Evolutionary conservation across 1,140 invertebrate genomes (phyloP).

Genomic region (Drosophila lacertosa): DNA sequence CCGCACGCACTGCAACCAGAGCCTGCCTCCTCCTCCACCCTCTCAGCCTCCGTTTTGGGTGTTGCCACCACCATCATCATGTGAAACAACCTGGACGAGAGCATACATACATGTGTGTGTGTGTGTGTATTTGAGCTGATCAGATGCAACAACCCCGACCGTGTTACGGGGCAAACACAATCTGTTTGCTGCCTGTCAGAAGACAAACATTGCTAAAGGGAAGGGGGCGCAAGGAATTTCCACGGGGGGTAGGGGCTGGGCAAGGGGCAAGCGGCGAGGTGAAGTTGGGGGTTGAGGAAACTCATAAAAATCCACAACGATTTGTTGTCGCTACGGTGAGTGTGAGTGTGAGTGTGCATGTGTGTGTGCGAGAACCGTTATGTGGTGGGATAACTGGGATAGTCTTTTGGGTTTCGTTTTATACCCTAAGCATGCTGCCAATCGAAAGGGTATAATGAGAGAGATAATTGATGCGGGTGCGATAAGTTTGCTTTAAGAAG

Average conservation of each 20-base stretch:
- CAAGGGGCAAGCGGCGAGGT: not conserved
- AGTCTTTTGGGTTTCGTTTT: slow-evolving; percentile 40
- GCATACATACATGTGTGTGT: no score
- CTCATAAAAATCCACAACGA: slow-evolving; percentile 80
- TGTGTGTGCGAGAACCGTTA: slow-evolving; percentile 37
- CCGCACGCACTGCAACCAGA: slow-evolving; percentile 33
- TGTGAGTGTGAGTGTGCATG: slow-evolving; percentile 21
- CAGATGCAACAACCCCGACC: slow-evolving; percentile 50
- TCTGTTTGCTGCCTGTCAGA: slow-evolving; percentile 80
- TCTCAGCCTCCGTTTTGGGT: not conserved
- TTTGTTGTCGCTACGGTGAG: slow-evolving; percentile 63
- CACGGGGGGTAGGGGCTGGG: not conserved
- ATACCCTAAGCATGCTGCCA: slow-evolving; percentile 4
- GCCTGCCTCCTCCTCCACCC: not conserved
- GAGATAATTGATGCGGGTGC: not conserved
- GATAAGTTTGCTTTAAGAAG: not conserved
- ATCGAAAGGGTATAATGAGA: slow-evolving; percentile 1
- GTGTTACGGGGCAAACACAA: slow-evolving; percentile 58
- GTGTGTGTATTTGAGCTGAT: slow-evolving; percentile 21
- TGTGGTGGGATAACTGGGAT: slow-evolving; percentile 56
- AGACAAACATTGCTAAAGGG: slow-evolving; percentile 56
- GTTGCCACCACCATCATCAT: slow-evolving; percentile 6
- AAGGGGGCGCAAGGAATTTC: slow-evolving; percentile 12
- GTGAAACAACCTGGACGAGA: slow-evolving; percentile 23
- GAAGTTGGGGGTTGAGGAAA: slow-evolving; percentile 45